A percentile compares a stretch with the other conserved stretches of the same genome.
These are phyloP conservation scores for Pterocles gutturalis DNA, from an alignment of 2,113 vertebrate species.

Conservation along the genomic window DNA sequence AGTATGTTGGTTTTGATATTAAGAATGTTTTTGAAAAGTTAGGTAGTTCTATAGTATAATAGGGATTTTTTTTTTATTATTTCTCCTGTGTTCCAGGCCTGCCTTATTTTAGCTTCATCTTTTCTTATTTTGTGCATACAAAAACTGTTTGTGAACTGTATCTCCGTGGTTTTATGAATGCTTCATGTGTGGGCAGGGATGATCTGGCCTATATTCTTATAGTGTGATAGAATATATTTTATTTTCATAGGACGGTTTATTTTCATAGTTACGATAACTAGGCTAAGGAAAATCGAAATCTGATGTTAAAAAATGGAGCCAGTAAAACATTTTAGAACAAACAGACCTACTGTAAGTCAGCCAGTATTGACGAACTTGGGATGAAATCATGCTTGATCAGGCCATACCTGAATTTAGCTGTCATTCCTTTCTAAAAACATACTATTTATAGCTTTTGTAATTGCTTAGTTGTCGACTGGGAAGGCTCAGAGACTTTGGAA, in stretches of 20 bases:
- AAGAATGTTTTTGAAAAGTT: neutral
- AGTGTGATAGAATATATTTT: neutral
- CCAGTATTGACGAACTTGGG: neutral
- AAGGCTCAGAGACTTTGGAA: neutral
- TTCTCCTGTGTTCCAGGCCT: neutral
- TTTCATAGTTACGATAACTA: neutral
- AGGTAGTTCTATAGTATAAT: neutral
- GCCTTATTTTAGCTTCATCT: neutral
- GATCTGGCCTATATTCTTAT: neutral
- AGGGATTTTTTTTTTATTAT: no score
- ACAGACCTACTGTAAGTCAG: neutral
- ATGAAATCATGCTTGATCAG: neutral
- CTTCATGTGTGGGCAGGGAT: neutral
- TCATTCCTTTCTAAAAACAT: neutral
- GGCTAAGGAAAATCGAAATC: neutral
- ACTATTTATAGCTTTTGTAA: neutral
- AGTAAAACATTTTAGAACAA: neutral
- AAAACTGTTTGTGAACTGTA: neutral
- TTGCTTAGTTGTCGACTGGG: neutral
- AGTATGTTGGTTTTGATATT: neutral
- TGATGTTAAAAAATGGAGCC: neutral
- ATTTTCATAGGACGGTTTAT: neutral
- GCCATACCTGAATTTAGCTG: neutral
- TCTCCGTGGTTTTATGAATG: neutral
- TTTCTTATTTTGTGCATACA: neutral